phyloP scores from a whole-genome alignment of 2,113 vertebrate species.

The Grus americana region DNA sequence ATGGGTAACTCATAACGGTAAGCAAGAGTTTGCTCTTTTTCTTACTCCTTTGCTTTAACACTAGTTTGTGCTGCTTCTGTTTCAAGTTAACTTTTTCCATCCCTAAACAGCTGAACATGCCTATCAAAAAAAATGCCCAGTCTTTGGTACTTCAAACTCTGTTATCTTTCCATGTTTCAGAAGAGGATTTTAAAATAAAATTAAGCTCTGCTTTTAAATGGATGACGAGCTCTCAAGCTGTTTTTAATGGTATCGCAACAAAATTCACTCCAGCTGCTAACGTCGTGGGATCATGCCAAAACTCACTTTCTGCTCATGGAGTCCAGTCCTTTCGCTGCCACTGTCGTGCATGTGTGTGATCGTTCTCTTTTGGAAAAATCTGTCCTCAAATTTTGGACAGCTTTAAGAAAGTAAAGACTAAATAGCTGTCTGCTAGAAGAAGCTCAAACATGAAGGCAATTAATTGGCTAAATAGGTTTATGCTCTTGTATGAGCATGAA shows the following conservation, averaged over 20 bases:
- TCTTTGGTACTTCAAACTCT: not conserved
- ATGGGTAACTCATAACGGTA: not conserved
- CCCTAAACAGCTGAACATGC: not conserved
- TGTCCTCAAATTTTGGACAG: not conserved
- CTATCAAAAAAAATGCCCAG: not conserved
- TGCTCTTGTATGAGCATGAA: not conserved
- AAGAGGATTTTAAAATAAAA: not conserved
- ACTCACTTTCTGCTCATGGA: constrained; percentile 35
- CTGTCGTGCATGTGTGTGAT: not conserved
- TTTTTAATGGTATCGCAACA: not conserved
- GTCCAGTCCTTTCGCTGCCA: not conserved
- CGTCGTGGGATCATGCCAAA: not conserved
- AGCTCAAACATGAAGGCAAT: not conserved
- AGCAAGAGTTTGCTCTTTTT: not conserved
- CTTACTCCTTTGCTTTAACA: not conserved
- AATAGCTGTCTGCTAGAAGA: not conserved
- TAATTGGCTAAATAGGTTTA: not conserved
- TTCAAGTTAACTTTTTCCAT: not conserved
- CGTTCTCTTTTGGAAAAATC: not conserved
- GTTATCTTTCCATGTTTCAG: not conserved
- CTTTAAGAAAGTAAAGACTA: not conserved
- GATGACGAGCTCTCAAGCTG: constrained; percentile 11
- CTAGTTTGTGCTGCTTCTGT: not conserved
- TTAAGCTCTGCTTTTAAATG: not conserved
- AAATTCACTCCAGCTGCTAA: constrained; percentile 45